Evolutionary conservation across 2,797 vertebrate genomes (phyloP).

Genomic region (Hyperoplus lanceolatus): DNA sequence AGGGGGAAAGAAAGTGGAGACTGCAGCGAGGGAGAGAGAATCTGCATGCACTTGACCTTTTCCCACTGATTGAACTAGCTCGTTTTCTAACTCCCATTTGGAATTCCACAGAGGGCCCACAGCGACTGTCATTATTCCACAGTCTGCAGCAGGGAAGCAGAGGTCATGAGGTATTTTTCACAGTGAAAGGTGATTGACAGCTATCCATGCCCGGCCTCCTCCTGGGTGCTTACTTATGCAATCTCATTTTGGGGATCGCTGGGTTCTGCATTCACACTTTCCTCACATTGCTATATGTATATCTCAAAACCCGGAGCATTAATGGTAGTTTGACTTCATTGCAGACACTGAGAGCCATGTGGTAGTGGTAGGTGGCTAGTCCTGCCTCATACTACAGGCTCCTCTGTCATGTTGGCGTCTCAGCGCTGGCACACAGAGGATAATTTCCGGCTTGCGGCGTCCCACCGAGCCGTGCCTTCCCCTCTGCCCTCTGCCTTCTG

Average conservation of each 20-base stretch:
- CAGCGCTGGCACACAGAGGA: slow-evolving; percentile 75
- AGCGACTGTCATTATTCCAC: slow-evolving; percentile 77
- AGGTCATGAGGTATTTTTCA: slow-evolving; percentile 74
- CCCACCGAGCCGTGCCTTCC: slow-evolving; percentile 76
- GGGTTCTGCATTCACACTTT: slow-evolving; percentile 48
- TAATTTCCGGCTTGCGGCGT: slow-evolving; percentile 81
- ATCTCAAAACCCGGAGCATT: slow-evolving; percentile 44
- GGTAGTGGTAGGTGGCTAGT: slow-evolving; percentile 41
- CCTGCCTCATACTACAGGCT: slow-evolving; percentile 53
- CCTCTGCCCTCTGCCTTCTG: slow-evolving; percentile 81
- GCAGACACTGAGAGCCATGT: slow-evolving; percentile 29
- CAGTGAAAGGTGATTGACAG: slow-evolving; percentile 75
- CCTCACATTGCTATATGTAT: slow-evolving; percentile 33
- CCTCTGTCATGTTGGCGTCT: slow-evolving; percentile 68
- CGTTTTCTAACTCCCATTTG: slow-evolving; percentile 79
- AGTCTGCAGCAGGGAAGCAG: slow-evolving; percentile 65
- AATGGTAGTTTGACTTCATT: slow-evolving; percentile 45
- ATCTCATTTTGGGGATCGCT: slow-evolving; percentile 56
- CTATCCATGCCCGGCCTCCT: slow-evolving; percentile 52
- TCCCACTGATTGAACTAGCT: slow-evolving; percentile 82
- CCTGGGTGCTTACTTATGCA: slow-evolving; percentile 53
- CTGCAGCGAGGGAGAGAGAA: slow-evolving; percentile 58
- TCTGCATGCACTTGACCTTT: slow-evolving; percentile 87
- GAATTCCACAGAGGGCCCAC: slow-evolving; percentile 77
- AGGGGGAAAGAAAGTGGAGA: slow-evolving; percentile 55